These are phyloP conservation scores for Hyperoplus immaculatus DNA, from an alignment of 2,797 vertebrate genomes.

Conservation along the genomic window DNA sequence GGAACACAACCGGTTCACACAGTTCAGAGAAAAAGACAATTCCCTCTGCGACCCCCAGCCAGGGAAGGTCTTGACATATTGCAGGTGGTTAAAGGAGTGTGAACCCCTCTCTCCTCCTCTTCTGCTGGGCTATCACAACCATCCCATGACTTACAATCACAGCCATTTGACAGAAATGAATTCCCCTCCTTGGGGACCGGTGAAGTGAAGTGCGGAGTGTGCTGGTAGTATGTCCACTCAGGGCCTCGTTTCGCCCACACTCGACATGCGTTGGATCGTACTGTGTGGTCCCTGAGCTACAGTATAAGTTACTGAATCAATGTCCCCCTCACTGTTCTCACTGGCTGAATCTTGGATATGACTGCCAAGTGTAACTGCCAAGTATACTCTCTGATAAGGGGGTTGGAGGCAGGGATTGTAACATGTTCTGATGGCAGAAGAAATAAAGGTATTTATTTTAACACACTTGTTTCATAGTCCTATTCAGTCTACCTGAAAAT, in stretches of 20 bases:
- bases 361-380: constrained; percentile 57
- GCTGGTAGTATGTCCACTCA: constrained; percentile 30
- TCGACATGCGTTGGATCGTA: too few relatives aligned
- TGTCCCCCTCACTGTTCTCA: constrained; percentile 48
- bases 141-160: constrained; percentile 64
- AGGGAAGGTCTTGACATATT: constrained; percentile 42
- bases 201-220: constrained; percentile 46
- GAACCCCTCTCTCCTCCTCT: constrained; percentile 25
- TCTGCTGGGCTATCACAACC: constrained; percentile 20
- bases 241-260: constrained; percentile 43
- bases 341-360: constrained; percentile 48
- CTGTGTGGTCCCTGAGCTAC: constrained; percentile 46
- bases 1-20: constrained; percentile 40
- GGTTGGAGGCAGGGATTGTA: too few relatives aligned
- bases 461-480: neutral
- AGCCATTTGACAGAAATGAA: constrained; percentile 63
- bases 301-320: constrained; percentile 64
- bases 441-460: constrained; percentile 32
- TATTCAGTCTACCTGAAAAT: constrained; percentile 43
- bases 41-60: neutral
- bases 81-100: constrained; percentile 50
- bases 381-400: constrained; percentile 32
- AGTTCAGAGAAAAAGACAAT: constrained; percentile 51
- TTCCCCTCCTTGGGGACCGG: constrained; percentile 48
- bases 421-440: constrained; percentile 6